Base-by-base conservation (phyloP, 2,113 vertebrate species). In the Lathamus discolor region DNA sequence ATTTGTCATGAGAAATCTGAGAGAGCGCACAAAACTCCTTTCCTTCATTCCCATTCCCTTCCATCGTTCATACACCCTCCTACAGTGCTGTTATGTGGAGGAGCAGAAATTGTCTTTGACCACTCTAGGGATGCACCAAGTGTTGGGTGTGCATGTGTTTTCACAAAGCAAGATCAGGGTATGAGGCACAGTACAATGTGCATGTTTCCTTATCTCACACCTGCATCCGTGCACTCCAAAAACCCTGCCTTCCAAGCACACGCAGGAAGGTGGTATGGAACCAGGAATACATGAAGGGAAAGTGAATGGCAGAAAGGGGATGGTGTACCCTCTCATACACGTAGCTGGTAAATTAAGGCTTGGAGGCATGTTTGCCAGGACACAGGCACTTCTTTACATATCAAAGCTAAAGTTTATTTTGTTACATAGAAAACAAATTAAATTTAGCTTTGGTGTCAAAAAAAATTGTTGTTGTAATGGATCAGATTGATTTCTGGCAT, bases 241-340 rank as follows among this genome's bases (percentile, higher is more conserved):
- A 81, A 4, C 12, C 31, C 6, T 79, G 51, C 57, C 33, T 84
- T 55, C 23, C 64, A 70, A 70, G 37, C 1, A 0, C 18, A 35
- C 5, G 6, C 17, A 57, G 59, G 68, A 77, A 31, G 23, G 41
- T 39, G 37, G 8, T 2, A 0, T 31, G 37, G 25, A 92, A n/a
- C 13, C 37, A 54, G 77, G 24, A 44, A 49, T 19, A 86, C 17
- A 37, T 51, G 68, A 70, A 80, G 22, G 16, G 41, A 87, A 79
- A 54, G 16, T 3, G 9, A 23, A 20, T 0, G 0, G 19, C 11
- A 79, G 31, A 78, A 19, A 1, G 2, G 37, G 19, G 20, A 24
- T 78, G 10, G 15, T 89, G 11, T 7, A n/a, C 16, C 2, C 10
- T 88, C 20, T 57, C 37, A 46, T 27, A 10, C 43, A 20, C 0